Percentiles rank a stretch among this genome's conserved stretches.
Conservation (phyloP, 2,113 vertebrate species). For the Jaculus jaculus region DNA sequence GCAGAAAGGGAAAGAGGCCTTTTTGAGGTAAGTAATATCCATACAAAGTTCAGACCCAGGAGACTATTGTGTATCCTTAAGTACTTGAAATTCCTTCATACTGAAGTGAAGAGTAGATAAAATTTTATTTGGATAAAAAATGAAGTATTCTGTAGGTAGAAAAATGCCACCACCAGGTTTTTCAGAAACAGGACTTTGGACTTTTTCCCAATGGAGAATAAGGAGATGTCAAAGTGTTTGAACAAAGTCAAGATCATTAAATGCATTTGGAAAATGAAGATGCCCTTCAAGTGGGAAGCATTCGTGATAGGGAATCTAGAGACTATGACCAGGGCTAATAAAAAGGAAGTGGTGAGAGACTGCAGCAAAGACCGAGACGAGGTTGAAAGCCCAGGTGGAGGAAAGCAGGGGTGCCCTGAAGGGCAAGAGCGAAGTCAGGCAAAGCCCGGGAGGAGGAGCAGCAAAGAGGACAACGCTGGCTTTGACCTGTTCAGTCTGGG, state of each 20-base stretch:
- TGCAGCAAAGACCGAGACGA: not conserved
- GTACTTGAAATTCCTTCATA: slow-evolving; percentile 46
- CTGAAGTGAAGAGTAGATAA: not conserved
- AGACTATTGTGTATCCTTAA: not conserved
- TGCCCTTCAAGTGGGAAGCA: not conserved
- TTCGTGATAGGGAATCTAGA: not conserved
- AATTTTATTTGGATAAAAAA: slow-evolving; percentile 50
- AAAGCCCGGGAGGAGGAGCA: not conserved
- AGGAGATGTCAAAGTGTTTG: not conserved
- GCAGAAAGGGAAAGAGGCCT: not conserved
- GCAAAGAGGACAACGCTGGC: not conserved
- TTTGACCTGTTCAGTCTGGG: not conserved
- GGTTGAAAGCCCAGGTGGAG: not conserved
- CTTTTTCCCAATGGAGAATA: not conserved
- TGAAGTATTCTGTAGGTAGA: not conserved
- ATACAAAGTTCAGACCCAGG: slow-evolving; percentile 19
- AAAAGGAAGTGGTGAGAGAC: not conserved
- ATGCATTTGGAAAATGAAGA: not conserved
- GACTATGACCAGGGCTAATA: not conserved
- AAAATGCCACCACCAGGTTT: not conserved
- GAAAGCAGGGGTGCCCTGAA: not conserved
- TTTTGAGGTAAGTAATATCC: not conserved
- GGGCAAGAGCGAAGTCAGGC: no score
- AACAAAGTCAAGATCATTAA: not conserved
- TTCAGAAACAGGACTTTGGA: not conserved